These are phyloP conservation scores for Excalfactoria chinensis DNA, from an alignment of 2,113 vertebrate genomes.

Conservation along the genomic window DNA sequence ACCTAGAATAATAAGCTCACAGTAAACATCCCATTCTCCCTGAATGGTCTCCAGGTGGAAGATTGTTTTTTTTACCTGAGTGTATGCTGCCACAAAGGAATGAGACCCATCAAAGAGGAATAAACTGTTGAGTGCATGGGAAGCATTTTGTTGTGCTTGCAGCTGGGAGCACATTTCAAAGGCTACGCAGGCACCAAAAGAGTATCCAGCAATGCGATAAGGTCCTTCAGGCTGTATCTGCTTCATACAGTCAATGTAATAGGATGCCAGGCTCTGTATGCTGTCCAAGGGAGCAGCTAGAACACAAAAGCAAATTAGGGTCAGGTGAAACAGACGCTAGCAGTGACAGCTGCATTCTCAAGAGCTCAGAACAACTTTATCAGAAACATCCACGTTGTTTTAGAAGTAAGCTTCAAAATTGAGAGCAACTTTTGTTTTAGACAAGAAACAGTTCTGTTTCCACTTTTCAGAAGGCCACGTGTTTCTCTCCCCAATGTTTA, in stretches of 20 bases:
- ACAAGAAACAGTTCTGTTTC: not conserved
- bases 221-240: slow-evolving; percentile 92
- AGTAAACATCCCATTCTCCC: not conserved
- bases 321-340: not conserved
- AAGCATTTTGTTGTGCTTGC: slow-evolving; percentile 80
- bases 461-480: not conserved
- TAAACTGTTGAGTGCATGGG: slow-evolving; percentile 84
- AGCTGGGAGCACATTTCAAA: slow-evolving; percentile 98
- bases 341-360: not conserved
- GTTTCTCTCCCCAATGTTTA: not conserved
- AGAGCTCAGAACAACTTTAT: not conserved
- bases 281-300: slow-evolving; percentile 93
- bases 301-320: not conserved
- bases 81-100: slow-evolving; percentile 92
- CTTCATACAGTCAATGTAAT: slow-evolving; percentile 88
- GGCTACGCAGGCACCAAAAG: slow-evolving; percentile 96
- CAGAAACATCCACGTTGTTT: not conserved
- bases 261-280: slow-evolving; percentile 89
- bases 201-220: slow-evolving; percentile 93
- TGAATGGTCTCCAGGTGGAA: not conserved
- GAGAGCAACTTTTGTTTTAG: not conserved
- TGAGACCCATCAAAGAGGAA: slow-evolving; percentile 95
- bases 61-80: slow-evolving; percentile 81
- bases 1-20: not conserved
- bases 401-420: not conserved